Conservation (phyloP, 2,113 vertebrate genomes). For the Zosterops borbonicus region DNA sequence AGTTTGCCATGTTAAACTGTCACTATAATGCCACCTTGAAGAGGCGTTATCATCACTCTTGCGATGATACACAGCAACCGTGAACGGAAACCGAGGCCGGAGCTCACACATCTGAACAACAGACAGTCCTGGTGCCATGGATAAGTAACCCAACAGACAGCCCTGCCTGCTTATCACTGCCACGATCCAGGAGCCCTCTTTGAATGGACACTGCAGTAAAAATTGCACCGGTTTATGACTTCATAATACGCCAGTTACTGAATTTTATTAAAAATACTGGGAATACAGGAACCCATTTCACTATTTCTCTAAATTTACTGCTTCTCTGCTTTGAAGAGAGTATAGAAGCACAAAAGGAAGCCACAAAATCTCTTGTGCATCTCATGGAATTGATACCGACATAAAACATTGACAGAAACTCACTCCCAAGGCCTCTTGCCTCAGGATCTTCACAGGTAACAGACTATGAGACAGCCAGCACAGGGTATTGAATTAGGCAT, state of each 20-base stretch:
- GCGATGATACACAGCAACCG: conserved; percentile 63
- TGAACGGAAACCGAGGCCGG: conserved; percentile 57
- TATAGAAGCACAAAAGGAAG: neutral
- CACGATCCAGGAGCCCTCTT: neutral
- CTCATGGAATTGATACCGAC: neutral
- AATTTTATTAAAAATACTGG: neutral
- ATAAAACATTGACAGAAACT: neutral
- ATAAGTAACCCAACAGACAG: conserved; percentile 55
- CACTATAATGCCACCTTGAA: conserved; percentile 69
- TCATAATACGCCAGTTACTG: neutral
- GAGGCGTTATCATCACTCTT: conserved; percentile 70
- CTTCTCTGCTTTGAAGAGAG: neutral
- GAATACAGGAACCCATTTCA: neutral
- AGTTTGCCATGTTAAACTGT: conserved; percentile 71
- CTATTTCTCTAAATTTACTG: neutral
- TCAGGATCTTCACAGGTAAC: neutral
- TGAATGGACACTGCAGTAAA: neutral
- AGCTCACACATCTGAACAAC: conserved; percentile 61
- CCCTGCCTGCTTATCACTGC: conserved; percentile 17
- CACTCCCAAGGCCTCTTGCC: neutral
- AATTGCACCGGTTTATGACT: neutral
- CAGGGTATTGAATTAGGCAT: neutral
- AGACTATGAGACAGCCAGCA: neutral
- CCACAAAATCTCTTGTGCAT: neutral
- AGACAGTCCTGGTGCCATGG: conserved; percentile 55